Evolutionary conservation across 1,140 invertebrate genomes (phyloP), one percentile per base, ranked within the genome.

Genomic region (Dendroctonus valens): DNA sequence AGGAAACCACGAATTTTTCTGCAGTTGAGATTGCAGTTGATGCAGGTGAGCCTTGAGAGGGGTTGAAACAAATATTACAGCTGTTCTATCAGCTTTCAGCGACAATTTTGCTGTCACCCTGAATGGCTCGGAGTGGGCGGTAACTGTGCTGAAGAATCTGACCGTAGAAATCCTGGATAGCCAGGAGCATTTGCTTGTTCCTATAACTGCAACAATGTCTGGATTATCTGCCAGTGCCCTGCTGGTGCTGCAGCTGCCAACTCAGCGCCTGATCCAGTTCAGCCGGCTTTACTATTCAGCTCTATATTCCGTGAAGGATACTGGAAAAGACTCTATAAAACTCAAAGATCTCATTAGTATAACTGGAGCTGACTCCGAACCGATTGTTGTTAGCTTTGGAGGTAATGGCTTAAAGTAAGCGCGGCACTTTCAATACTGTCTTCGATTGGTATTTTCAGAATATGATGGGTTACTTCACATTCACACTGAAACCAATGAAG

Each of bases 211-310:
- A 12, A 68, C 41, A 26, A n/a, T 52, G 9, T 39, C 54, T 9
- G 53, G 44, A 7, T 53, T 38, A 8, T 41, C 54, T 11, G 14
- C 26, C 7, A 49, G 7, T 14, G 69, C 62, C 9, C 37, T 37
- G 42, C 49, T 67, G 0, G 53, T 67, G 40, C 55, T 72, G 14
- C 37, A 71, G 37, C 14, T 72, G 37, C 26, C 49, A 39, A 15
- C 70, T 12, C 64, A 58, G 26, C 41, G 40, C 46, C 39, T 39
- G n/a, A 38, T 15, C 14, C n/a, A 38, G 51, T 26, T 41, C 7
- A 40, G 9, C 6, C 38, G 11, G 9, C n/a, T 46, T 14, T 64
- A 62, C 42, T 70, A 70, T 54, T 12, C 52, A 26, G 26, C 1
- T 26, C 3, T 26, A 26, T 26, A 26, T 26, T 26, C 26, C 26